Evolutionary conservation across 2,888 invertebrate genomes (phyloP).

Genomic region (Cyrtodaria siliqua): DNA sequence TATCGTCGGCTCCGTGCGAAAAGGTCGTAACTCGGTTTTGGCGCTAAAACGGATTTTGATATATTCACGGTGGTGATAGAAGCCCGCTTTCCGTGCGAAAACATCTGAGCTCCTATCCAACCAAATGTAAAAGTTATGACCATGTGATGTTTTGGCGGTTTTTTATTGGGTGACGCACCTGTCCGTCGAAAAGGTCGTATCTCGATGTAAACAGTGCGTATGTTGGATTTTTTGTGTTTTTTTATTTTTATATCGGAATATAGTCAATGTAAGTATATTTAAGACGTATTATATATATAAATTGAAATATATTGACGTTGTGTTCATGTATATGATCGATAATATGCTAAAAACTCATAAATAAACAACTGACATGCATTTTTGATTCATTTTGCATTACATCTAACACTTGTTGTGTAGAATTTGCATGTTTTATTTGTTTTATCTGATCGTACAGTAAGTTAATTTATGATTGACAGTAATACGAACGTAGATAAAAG

Average conservation of each 20-base stretch:
- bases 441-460: no score
- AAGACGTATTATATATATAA: neutral
- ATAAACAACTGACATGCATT: neutral
- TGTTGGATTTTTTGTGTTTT: neutral
- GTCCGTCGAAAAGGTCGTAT: conserved; percentile 14
- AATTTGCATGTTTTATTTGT: neutral
- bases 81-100: conserved; percentile 18
- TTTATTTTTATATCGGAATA: neutral
- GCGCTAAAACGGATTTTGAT: conserved; percentile 17
- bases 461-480: neutral
- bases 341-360: neutral
- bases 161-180: conserved; percentile 4
- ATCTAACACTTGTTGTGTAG: neutral
- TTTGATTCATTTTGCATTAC: neutral
- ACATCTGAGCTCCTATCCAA: conserved; percentile 15
- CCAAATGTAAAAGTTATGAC: neutral
- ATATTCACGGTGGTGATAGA: conserved; percentile 1
- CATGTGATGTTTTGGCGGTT: conserved; percentile 6
- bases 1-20: conserved; percentile 24
- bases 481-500: neutral
- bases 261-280: neutral
- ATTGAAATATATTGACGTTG: neutral
- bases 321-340: neutral
- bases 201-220: conserved; percentile 1
- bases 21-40: conserved; percentile 18